These are phyloP conservation scores for Scaptomyza polygonia DNA, from an alignment of 2,888 invertebrate species.

Conservation along the genomic window DNA sequence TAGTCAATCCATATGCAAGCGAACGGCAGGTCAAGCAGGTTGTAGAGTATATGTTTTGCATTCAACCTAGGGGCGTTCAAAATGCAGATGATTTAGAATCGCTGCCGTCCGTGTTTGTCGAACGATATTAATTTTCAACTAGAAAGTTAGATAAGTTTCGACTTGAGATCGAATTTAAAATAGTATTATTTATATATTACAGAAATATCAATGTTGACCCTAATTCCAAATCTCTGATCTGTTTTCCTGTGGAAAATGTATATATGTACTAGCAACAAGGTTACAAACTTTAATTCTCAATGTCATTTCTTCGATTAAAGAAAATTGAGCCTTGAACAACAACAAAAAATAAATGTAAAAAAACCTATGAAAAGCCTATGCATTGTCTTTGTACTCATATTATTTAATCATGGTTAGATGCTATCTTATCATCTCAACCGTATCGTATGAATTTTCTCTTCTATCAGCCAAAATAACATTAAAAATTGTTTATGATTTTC, in stretches of 20 bases:
- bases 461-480: constrained; percentile 26
- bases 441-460: constrained; percentile 11
- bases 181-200: neutral
- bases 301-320: neutral
- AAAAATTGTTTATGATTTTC: constrained; percentile 43
- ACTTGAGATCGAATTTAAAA: constrained; percentile 1
- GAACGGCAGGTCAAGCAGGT: constrained; percentile 72
- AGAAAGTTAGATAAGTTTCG: neutral
- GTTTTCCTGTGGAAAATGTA: constrained; percentile 23
- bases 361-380: neutral
- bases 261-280: constrained; percentile 35
- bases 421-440: neutral
- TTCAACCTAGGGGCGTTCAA: constrained; percentile 70
- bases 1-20: constrained; percentile 80
- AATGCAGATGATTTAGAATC: constrained; percentile 66
- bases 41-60: constrained; percentile 79
- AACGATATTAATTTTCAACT: constrained; percentile 33
- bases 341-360: neutral
- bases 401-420: neutral
- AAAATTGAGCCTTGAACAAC: neutral
- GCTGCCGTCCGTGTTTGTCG: constrained; percentile 52
- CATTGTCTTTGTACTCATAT: neutral
- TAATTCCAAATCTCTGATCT: constrained; percentile 1
- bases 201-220: neutral
- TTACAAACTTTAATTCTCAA: constrained; percentile 12